Conservation (phyloP, 2,113 vertebrate species). For the Trochalopteron elliotii region DNA sequence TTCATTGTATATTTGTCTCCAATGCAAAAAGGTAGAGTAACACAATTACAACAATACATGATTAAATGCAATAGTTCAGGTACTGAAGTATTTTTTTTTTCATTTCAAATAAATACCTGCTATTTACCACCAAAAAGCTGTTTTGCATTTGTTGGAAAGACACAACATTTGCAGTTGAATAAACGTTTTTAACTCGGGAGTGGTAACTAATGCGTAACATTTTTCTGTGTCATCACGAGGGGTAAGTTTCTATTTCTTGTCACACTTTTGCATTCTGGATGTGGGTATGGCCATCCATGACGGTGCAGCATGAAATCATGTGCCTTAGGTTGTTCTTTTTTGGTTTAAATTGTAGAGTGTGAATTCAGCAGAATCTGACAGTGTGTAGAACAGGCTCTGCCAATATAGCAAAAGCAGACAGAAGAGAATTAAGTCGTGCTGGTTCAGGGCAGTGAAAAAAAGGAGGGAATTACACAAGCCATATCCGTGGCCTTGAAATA, state of each 20-base stretch:
- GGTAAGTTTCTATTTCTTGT: neutral
- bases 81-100: conserved; percentile 88
- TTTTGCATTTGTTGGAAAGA: conserved; percentile 33
- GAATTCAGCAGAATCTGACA: neutral
- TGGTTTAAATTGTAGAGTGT: neutral
- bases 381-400: neutral
- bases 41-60: conserved; percentile 87
- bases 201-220: neutral
- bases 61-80: conserved; percentile 97
- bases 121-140: conserved; percentile 88
- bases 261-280: neutral
- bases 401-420: neutral
- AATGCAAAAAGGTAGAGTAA: conserved; percentile 92
- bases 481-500: neutral
- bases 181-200: neutral
- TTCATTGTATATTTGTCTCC: conserved; percentile 98
- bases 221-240: neutral
- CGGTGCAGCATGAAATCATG: accelerated
- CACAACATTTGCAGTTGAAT: neutral
- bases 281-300: accelerated
- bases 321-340: neutral
- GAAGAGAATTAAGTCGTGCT: neutral
- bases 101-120: conserved; percentile 97
- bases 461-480: neutral
- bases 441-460: neutral